Evolutionary conservation across 1,140 invertebrate genomes (phyloP).

Genomic region (Samia ricini): DNA sequence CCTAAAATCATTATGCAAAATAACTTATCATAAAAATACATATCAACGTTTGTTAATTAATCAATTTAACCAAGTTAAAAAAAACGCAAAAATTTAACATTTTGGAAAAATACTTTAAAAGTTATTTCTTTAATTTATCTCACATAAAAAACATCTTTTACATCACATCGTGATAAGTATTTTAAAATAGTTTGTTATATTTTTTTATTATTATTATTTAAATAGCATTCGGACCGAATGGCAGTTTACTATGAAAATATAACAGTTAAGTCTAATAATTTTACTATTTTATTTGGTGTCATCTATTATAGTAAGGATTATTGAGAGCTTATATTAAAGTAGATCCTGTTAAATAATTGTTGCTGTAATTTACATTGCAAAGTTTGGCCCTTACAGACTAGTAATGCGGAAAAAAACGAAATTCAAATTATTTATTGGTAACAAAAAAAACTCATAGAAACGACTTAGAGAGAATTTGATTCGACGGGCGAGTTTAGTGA

Average conservation of each 20-base stretch:
- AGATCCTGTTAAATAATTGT: constrained; percentile 17
- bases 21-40: constrained; percentile 60
- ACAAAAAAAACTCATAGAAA: constrained; percentile 51
- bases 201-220: constrained; percentile 45
- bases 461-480: constrained; percentile 47
- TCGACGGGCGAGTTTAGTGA: constrained; percentile 19
- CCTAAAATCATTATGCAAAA: constrained; percentile 57
- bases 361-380: constrained; percentile 40
- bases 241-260: constrained; percentile 21
- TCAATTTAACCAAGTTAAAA: constrained; percentile 58
- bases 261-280: constrained; percentile 16
- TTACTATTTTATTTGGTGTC: constrained; percentile 24
- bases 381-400: constrained; percentile 73
- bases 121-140: constrained; percentile 65
- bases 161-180: constrained; percentile 66
- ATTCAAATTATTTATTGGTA: constrained; percentile 62
- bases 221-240: constrained; percentile 25
- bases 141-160: constrained; percentile 71
- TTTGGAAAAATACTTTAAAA: constrained; percentile 74
- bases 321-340: constrained; percentile 14
- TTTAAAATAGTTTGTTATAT: constrained; percentile 45
- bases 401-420: constrained; percentile 57
- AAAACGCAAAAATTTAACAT: constrained; percentile 62
- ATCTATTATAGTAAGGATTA: constrained; percentile 17
- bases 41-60: constrained; percentile 44